Percentiles rank a stretch among this genome's conserved stretches.
These are phyloP conservation scores for Caenorhabditis sp. DNA, from an alignment of 2,888 invertebrate species.

Conservation along the genomic window DNA sequence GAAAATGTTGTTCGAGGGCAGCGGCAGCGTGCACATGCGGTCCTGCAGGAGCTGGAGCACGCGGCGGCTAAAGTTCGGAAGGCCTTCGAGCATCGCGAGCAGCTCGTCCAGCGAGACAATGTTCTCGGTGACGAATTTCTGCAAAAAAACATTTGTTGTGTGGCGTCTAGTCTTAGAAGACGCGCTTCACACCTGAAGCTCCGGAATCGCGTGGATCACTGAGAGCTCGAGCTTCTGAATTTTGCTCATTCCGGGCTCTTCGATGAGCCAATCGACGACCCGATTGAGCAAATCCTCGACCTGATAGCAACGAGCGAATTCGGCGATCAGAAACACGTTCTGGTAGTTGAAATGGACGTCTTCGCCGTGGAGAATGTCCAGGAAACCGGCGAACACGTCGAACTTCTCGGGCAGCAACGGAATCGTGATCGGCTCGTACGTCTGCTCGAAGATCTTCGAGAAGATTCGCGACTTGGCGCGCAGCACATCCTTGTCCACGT, in stretches of 20 bases:
- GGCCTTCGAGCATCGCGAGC: too few species aligned
- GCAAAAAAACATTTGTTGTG: background rate
- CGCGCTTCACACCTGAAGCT: slow-evolving; percentile 23
- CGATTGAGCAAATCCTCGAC: background rate
- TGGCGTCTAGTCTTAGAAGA: too few species aligned
- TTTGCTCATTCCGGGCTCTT: slow-evolving; percentile 21
- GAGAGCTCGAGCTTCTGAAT: slow-evolving; percentile 24
- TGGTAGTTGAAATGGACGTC: slow-evolving; percentile 20
- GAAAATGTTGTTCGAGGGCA: too few species aligned
- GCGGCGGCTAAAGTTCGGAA: too few species aligned
- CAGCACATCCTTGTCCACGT: slow-evolving; percentile 46
- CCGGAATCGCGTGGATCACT: slow-evolving; percentile 11
- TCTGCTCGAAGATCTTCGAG: slow-evolving; percentile 42
- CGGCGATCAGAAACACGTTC: slow-evolving; percentile 21
- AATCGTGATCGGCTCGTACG: slow-evolving; percentile 44
- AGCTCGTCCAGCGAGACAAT: too few species aligned
- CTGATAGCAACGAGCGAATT: slow-evolving; percentile 7
- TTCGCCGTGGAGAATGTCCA: slow-evolving; percentile 36
- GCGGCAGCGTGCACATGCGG: too few species aligned
- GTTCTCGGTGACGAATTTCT: too few species aligned
- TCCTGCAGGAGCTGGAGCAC: too few species aligned
- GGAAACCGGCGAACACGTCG: slow-evolving; percentile 15
- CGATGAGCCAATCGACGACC: slow-evolving; percentile 24
- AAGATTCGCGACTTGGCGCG: slow-evolving; percentile 33
- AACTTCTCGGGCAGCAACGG: slow-evolving; percentile 23